phyloP scores from a whole-genome alignment of 2,888 invertebrate species.

The Phymatocera aterrima region DNA sequence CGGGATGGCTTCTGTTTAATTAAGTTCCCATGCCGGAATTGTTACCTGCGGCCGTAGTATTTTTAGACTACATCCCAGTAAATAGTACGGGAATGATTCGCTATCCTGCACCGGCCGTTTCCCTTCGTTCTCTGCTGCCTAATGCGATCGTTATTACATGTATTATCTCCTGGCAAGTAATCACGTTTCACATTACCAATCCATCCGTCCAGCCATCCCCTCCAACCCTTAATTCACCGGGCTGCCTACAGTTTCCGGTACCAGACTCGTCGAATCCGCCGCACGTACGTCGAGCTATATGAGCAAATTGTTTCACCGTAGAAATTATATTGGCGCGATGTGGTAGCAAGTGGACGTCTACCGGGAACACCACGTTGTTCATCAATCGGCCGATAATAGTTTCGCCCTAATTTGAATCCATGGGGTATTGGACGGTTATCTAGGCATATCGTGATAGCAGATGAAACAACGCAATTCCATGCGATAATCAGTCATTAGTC shows the following conservation, averaged over 20 bases:
- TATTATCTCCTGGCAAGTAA: constrained; percentile 70
- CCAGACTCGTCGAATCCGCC: not conserved
- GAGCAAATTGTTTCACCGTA: not conserved
- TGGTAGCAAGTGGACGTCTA: not conserved
- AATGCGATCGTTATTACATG: constrained; percentile 72
- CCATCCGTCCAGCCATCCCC: constrained; percentile 54
- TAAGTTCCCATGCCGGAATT: constrained; percentile 34
- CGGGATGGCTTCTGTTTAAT: constrained; percentile 42
- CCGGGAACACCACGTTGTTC: constrained; percentile 29
- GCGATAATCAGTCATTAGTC: not conserved
- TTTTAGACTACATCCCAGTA: constrained; percentile 18
- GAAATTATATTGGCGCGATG: not conserved
- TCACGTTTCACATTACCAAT: constrained; percentile 70
- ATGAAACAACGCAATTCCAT: constrained; percentile 20
- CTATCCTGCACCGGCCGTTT: constrained; percentile 55
- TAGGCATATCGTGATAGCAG: constrained; percentile 10
- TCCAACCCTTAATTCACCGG: not conserved
- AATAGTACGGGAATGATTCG: constrained; percentile 50
- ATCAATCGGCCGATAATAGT: constrained; percentile 17
- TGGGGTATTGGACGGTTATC: not conserved
- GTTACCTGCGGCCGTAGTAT: constrained; percentile 17
- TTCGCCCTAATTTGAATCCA: not conserved
- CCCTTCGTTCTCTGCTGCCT: constrained; percentile 56
- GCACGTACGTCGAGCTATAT: too few relatives aligned
- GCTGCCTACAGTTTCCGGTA: not conserved